Evolutionary conservation across 2,113 vertebrate genomes (phyloP).

Genomic region (Hymenochirus boettgeri): DNA sequence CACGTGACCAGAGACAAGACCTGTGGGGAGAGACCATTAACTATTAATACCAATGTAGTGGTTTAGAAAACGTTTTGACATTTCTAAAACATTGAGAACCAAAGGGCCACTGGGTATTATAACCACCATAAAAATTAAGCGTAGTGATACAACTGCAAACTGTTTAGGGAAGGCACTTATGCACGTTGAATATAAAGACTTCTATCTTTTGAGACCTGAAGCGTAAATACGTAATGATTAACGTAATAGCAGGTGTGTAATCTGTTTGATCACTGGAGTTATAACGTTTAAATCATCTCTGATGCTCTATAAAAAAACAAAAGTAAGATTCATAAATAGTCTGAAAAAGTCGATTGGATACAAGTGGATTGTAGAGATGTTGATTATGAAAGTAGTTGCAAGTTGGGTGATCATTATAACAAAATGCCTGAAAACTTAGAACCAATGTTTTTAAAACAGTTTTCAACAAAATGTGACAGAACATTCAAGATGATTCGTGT

Average conservation of each 20-base stretch:
- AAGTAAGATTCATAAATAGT: slow-evolving; percentile 5
- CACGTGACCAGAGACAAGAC: too few species aligned
- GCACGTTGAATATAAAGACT: slow-evolving; percentile 2
- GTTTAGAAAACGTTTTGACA: too few species aligned
- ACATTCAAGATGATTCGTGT: too few species aligned
- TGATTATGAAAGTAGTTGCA: slow-evolving; percentile 15
- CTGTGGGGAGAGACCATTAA: too few species aligned
- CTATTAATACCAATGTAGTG: too few species aligned
- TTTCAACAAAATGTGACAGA: too few species aligned
- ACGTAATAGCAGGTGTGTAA: neutral
- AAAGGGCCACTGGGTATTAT: too few species aligned
- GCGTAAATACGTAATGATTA: slow-evolving; percentile 1
- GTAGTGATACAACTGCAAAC: neutral
- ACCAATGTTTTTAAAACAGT: too few species aligned
- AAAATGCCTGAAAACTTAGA: slow-evolving; percentile 11
- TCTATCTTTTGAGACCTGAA: slow-evolving; percentile 2
- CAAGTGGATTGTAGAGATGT: slow-evolving; percentile 23
- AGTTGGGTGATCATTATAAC: slow-evolving; percentile 8
- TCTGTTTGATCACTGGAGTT: neutral
- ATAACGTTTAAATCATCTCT: neutral
- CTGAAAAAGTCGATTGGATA: neutral
- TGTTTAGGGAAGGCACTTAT: neutral
- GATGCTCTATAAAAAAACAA: neutral
- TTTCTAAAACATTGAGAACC: too few species aligned
- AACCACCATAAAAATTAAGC: neutral